Conservation (phyloP, 2,797 vertebrate species). For the Todus mexicanus region DNA sequence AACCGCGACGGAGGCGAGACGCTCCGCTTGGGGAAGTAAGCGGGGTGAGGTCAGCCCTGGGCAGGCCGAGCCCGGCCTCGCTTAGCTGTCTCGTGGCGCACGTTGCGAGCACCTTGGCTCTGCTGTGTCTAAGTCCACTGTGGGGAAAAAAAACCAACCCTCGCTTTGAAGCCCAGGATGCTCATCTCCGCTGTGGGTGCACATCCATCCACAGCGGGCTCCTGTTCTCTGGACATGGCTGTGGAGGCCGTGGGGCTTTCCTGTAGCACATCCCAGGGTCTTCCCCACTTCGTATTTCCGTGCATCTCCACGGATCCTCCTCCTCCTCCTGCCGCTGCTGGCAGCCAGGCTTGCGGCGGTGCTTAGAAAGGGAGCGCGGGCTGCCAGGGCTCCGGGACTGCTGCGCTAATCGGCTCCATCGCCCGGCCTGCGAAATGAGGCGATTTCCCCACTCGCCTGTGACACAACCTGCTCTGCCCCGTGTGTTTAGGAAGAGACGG, state of each 20-base stretch:
- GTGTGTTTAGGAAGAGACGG: not conserved
- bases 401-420: not conserved
- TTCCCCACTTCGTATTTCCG: not conserved
- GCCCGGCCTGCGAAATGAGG: not conserved
- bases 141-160: too few relatives aligned
- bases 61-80: not conserved
- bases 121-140: not conserved
- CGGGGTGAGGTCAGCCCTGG: not conserved
- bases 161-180: too few relatives aligned
- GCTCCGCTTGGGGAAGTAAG: not conserved
- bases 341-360: not conserved
- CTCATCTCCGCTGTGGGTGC: not conserved
- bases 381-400: not conserved
- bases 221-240: not conserved
- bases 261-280: not conserved
- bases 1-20: not conserved
- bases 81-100: not conserved
- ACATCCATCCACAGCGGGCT: not conserved
- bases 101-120: not conserved
- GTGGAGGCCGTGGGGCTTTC: not conserved
- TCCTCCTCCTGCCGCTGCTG: not conserved
- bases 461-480: conserved; percentile 10
- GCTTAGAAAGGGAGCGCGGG: not conserved
- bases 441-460: not conserved
- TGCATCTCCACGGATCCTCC: rapidly evolving